Evolutionary conservation across 2,888 invertebrate species (phyloP).

Genomic region (Cerceris rybyensis): DNA sequence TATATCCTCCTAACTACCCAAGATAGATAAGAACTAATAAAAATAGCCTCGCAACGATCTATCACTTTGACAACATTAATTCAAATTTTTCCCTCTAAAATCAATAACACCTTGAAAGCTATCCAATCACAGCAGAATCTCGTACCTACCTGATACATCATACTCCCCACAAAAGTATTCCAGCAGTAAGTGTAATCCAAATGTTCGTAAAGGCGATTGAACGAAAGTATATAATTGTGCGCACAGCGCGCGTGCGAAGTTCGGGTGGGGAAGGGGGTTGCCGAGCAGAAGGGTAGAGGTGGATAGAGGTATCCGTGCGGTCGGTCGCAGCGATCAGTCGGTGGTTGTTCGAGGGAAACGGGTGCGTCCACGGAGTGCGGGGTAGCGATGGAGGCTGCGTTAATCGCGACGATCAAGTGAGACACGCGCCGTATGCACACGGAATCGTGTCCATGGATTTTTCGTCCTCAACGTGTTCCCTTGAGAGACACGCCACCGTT

Average conservation of each 20-base stretch:
- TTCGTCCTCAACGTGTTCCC: slow-evolving; percentile 27
- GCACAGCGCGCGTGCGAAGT: slow-evolving; percentile 56
- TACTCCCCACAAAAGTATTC: neutral
- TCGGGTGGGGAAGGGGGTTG: slow-evolving; percentile 17
- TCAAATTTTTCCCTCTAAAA: too few species aligned
- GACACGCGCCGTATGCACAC: slow-evolving; percentile 47
- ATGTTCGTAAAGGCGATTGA: slow-evolving; percentile 31
- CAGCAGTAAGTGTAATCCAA: neutral
- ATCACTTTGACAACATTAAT: too few species aligned
- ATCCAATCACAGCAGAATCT: neutral
- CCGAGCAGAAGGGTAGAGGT: slow-evolving; percentile 33
- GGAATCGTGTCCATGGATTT: slow-evolving; percentile 48
- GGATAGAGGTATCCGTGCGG: slow-evolving; percentile 39
- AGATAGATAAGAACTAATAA: too few species aligned
- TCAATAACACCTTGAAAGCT: too few species aligned
- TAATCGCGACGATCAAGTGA: slow-evolving; percentile 51
- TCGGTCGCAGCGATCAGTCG: slow-evolving; percentile 61
- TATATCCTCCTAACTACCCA: neutral
- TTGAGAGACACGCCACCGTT: slow-evolving; percentile 12
- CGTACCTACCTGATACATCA: neutral
- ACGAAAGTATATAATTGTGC: slow-evolving; percentile 42
- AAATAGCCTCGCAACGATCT: too few species aligned
- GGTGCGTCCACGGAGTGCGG: slow-evolving; percentile 56
- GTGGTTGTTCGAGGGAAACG: slow-evolving; percentile 62
- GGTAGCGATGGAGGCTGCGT: slow-evolving; percentile 57